Conservation (phyloP, 2,888 invertebrate species). For the Scaptomyza tumidula region DNA sequence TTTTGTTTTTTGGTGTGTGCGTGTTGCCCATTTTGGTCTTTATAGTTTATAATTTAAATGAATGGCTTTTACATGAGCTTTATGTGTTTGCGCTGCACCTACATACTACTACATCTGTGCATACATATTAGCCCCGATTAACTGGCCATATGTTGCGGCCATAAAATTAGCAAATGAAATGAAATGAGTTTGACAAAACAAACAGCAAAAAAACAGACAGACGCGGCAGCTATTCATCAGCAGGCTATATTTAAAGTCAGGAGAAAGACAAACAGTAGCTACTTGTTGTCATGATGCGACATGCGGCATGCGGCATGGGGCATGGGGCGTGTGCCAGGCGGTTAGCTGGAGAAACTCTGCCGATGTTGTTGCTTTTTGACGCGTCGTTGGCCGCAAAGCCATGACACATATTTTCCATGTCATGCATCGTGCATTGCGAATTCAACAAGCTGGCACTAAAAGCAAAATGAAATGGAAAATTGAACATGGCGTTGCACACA, state of each 20-base stretch:
- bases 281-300: slow-evolving; percentile 17
- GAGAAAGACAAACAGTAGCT: slow-evolving; percentile 7
- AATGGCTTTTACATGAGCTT: slow-evolving; percentile 72
- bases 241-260: slow-evolving; percentile 51
- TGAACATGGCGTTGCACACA: slow-evolving; percentile 47
- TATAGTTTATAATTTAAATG: slow-evolving; percentile 78
- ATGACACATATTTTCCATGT: slow-evolving; percentile 70
- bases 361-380: slow-evolving; percentile 8
- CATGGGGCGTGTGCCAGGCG: not conserved
- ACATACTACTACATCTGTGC: slow-evolving; percentile 19
- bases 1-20: slow-evolving; percentile 3
- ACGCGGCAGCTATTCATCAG: slow-evolving; percentile 44
- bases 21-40: slow-evolving; percentile 60
- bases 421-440: slow-evolving; percentile 56
- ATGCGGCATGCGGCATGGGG: slow-evolving; percentile 5
- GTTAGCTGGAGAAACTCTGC: slow-evolving; percentile 30
- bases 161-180: slow-evolving; percentile 62
- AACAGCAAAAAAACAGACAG: slow-evolving; percentile 17
- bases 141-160: slow-evolving; percentile 63
- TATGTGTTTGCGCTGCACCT: slow-evolving; percentile 61
- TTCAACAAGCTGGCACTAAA: slow-evolving; percentile 32
- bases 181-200: slow-evolving; percentile 52
- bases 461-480: slow-evolving; percentile 58
- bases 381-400: slow-evolving; percentile 47
- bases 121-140: slow-evolving; percentile 46